phyloP scores from a whole-genome alignment of 2,113 vertebrate genomes.

The Pagrus major region DNA sequence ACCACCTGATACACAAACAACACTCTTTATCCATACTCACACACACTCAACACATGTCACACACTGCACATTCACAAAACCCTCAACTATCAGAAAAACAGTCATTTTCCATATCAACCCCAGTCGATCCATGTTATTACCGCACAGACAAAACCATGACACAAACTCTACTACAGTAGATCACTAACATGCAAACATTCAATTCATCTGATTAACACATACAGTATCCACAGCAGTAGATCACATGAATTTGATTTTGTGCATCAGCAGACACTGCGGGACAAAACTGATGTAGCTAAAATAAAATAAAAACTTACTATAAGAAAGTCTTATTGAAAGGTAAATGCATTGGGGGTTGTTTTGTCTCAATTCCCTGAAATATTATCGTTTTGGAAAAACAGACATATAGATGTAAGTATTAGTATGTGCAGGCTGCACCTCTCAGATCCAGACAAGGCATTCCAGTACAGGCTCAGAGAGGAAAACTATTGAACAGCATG shows the following conservation, averaged over 20 bases:
- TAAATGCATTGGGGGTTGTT: constrained; percentile 66
- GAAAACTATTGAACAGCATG: constrained; percentile 94
- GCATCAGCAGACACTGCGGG: constrained; percentile 45
- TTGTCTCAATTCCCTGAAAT: constrained; percentile 69
- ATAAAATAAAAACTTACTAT: constrained; percentile 58
- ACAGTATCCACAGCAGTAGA: constrained; percentile 45
- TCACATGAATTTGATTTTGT: constrained; percentile 54
- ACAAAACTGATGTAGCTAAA: constrained; percentile 57
- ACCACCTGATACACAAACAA: constrained; percentile 93
- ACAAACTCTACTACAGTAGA: constrained; percentile 36
- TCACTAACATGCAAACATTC: constrained; percentile 63
- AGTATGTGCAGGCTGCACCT: constrained; percentile 64
- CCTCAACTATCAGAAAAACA: background rate
- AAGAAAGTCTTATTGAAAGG: constrained; percentile 67
- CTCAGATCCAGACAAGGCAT: constrained; percentile 64
- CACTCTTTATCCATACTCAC: constrained; percentile 72
- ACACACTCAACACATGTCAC: background rate
- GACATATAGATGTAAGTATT: constrained; percentile 71
- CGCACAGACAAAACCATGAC: constrained; percentile 31
- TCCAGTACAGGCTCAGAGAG: constrained; percentile 65
- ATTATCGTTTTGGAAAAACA: constrained; percentile 61
- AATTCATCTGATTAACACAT: constrained; percentile 47
- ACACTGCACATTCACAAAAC: constrained; percentile 16
- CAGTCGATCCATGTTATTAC: constrained; percentile 24
- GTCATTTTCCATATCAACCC: constrained; percentile 18